Conservation (phyloP, 2,888 invertebrate genomes). For the Steinernema carpocapsae region DNA sequence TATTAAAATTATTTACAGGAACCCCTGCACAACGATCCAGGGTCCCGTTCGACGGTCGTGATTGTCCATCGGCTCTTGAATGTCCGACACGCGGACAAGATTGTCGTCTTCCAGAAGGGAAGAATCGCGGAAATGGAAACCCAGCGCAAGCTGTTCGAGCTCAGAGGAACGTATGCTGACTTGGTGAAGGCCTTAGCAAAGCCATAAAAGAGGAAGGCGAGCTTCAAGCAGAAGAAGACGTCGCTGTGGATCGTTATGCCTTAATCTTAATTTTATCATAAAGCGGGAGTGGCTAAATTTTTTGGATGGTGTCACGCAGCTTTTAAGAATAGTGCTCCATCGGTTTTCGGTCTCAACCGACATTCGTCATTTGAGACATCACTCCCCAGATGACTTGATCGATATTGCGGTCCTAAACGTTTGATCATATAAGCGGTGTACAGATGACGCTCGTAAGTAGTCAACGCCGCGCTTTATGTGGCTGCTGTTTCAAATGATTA, state of each 20-base stretch:
- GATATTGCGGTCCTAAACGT: no score
- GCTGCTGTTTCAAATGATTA: no score
- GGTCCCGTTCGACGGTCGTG: constrained; percentile 52
- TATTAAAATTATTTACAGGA: constrained; percentile 36
- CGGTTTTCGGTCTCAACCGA: no score
- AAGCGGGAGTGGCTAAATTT: constrained; percentile 3
- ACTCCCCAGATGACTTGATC: no score
- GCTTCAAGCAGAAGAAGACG: constrained; percentile 31
- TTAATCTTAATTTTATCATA: background rate
- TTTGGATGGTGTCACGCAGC: no score
- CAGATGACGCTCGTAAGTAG: no score
- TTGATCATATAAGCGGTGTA: no score
- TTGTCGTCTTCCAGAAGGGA: constrained; percentile 61
- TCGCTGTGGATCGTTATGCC: constrained; percentile 15
- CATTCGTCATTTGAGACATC: no score
- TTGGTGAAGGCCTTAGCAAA: constrained; percentile 47
- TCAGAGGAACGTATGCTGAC: constrained; percentile 45
- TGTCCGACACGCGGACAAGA: constrained; percentile 61
- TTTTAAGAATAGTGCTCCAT: no score
- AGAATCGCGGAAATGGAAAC: constrained; percentile 50
- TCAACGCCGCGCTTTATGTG: no score
- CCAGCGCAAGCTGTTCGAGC: constrained; percentile 49
- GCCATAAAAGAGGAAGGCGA: background rate
- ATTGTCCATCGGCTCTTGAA: constrained; percentile 54
- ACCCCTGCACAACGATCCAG: constrained; percentile 52